Evolutionary conservation across 2,113 vertebrate genomes (phyloP), one percentile per base, ranked within the genome.

Genomic region (Leucopsar rothschildi): DNA sequence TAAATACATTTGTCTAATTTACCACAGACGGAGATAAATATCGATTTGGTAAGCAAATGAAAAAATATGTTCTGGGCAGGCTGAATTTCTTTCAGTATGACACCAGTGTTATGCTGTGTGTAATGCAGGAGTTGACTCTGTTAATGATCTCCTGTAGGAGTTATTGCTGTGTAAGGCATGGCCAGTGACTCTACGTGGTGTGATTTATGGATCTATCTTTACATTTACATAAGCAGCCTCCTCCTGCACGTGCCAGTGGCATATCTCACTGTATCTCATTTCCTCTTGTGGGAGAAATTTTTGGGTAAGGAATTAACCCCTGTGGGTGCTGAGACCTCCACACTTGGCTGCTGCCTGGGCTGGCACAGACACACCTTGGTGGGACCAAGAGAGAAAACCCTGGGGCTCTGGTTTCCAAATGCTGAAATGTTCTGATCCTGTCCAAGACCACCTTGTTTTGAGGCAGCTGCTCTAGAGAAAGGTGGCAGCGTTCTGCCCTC

Each of bases 31-130:
- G n/a, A 82, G 53, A 64, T 60, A 78, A 90, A 75, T 81, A 88
- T 57, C 88, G 80, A 71, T 88, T 92, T 82, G 65, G 16, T 95
- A 42, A 94, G 72, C 61, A 88, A 77, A 93, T 88, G 25, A 90
- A 70, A 78, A 93, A 83, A 60, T 5, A 28, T 12, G 7, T 64
- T 55, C 10, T 11, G 90, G 50, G 17, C 22, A 47, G 24, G 29
- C 55, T 73, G 60, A 69, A 8, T 70, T 73, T 66, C 42, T 85
- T 59, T 20, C 37, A 24, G 35, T 37, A 1, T 52, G 68, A 37
- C 28, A 37, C 28, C 12, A 2, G 29, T 55, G 63, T 21, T 53
- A 3, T 72, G 39, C 88, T 88, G 23, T 1, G 14, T 52, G 37
- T n/a, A 53, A 35, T 42, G 33, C 76, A 81, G 21, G 20, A 78